phyloP scores from a whole-genome alignment of 2,888 invertebrate genomes.

The Buathra laborator region DNA sequence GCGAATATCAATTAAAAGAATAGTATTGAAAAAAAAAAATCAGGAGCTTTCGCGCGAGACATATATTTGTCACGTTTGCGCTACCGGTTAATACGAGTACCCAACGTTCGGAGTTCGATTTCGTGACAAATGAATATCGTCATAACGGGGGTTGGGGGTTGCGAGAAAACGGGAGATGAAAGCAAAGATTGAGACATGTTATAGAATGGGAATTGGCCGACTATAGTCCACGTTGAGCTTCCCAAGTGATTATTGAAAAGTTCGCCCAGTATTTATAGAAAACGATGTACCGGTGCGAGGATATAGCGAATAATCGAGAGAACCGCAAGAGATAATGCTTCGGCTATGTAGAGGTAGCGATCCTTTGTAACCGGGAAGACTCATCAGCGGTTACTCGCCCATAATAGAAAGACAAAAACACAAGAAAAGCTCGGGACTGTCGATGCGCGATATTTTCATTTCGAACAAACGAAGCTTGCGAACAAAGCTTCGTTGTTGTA shows the following conservation, averaged over 20 bases:
- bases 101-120: slow-evolving; percentile 1
- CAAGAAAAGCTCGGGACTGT: neutral
- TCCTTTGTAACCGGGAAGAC: slow-evolving; percentile 4
- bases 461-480: neutral
- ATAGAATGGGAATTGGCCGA: slow-evolving; percentile 18
- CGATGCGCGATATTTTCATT: neutral
- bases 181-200: slow-evolving; percentile 3
- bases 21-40: no score
- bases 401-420: neutral
- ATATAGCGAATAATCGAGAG: neutral
- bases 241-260: neutral
- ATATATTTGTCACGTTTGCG: slow-evolving; percentile 9
- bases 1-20: neutral
- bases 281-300: neutral
- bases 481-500: neutral
- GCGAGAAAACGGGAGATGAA: neutral
- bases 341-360: neutral
- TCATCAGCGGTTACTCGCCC: slow-evolving; percentile 6
- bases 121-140: slow-evolving; percentile 14
- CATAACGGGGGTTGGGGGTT: neutral
- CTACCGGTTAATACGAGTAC: neutral
- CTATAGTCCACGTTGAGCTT: neutral
- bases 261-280: slow-evolving; percentile 9
- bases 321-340: slow-evolving; percentile 1
- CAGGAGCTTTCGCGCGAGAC: neutral